Conservation (phyloP, 2,113 vertebrate genomes). For the Rhabdomys dilectus region DNA sequence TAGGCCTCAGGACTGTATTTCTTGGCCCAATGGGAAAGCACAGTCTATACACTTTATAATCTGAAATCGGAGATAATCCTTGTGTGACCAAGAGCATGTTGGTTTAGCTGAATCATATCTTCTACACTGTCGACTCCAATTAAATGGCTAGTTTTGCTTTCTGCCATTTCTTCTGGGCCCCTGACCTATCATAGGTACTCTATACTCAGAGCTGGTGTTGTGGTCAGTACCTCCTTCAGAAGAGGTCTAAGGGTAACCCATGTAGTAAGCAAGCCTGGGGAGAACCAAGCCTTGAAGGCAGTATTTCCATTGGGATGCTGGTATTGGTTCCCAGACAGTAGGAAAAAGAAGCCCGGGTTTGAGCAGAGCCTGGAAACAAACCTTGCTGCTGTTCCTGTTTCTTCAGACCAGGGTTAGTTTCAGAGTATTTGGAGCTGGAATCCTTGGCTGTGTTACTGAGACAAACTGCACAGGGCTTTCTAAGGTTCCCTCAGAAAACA, state of each 20-base stretch:
- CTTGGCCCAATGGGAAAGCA: conserved; percentile 64
- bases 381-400: not conserved
- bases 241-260: not conserved
- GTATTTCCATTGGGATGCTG: not conserved
- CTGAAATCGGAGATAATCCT: conserved; percentile 72
- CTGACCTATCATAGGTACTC: not conserved
- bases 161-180: not conserved
- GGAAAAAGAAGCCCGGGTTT: not conserved
- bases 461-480: not conserved
- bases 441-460: not conserved
- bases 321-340: not conserved
- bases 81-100: conserved; percentile 50
- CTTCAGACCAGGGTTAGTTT: not conserved
- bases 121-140: conserved; percentile 54
- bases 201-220: not conserved
- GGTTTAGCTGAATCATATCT: conserved; percentile 61
- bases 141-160: not conserved
- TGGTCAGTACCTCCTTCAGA: not conserved
- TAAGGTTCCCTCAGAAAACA: not conserved
- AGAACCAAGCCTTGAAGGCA: not conserved
- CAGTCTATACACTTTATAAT: conserved; percentile 56
- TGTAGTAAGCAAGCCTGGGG: not conserved
- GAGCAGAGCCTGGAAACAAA: not conserved
- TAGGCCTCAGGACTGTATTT: conserved; percentile 71
- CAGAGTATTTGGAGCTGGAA: not conserved